Evolutionary conservation across 2,113 vertebrate genomes (phyloP).

Genomic region (Myodes glareolus): DNA sequence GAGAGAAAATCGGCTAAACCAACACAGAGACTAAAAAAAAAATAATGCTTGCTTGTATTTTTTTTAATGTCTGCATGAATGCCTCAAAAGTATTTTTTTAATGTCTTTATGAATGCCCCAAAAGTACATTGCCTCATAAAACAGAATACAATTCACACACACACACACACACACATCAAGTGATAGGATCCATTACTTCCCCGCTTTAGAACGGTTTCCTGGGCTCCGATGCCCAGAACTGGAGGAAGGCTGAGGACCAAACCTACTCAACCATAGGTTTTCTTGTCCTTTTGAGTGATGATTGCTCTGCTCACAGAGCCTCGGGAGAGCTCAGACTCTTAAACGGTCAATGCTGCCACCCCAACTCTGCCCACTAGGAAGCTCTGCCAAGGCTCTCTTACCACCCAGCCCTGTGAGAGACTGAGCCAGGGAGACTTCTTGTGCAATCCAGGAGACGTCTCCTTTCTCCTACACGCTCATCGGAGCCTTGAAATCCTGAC

Average conservation of each 20-base stretch:
- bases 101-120: not conserved
- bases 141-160: not conserved
- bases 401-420: not conserved
- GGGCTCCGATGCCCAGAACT: not conserved
- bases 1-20: not conserved
- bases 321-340: not conserved
- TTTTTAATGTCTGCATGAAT: not conserved
- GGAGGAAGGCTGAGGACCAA: too few species aligned
- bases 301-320: not conserved
- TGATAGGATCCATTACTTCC: not conserved
- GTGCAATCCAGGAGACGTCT: not conserved
- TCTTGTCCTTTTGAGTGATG: not conserved
- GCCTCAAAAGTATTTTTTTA: conserved; percentile 30
- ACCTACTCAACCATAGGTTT: not conserved
- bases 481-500: conserved; percentile 9
- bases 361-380: not conserved
- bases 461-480: not conserved
- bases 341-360: not conserved
- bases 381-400: not conserved
- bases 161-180: not conserved
- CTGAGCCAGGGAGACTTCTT: not conserved
- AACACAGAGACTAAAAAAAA: not conserved
- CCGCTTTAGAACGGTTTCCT: not conserved
- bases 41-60: not conserved
- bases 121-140: not conserved